phyloP scores from a whole-genome alignment of 2,113 vertebrate species.

The Azemiops feae region DNA sequence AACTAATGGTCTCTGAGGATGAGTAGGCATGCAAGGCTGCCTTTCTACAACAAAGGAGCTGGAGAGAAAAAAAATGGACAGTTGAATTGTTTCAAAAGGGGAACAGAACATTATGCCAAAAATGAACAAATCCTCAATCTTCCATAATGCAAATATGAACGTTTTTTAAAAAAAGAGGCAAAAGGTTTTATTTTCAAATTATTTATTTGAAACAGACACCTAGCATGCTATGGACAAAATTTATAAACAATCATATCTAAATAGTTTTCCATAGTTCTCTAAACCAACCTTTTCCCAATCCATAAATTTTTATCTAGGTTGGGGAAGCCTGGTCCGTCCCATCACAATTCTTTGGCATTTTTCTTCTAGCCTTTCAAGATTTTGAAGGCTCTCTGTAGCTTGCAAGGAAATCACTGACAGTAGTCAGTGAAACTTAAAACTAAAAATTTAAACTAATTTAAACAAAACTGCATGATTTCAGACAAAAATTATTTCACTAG shows the following conservation, averaged over 20 bases:
- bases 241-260: neutral
- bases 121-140: neutral
- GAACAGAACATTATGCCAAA: neutral
- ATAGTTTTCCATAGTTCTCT: neutral
- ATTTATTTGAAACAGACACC: neutral
- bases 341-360: neutral
- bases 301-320: neutral
- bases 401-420: neutral
- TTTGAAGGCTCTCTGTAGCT: neutral
- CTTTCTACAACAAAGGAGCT: conserved; percentile 96
- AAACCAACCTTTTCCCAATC: neutral
- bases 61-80: conserved; percentile 40
- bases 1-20: conserved; percentile 92
- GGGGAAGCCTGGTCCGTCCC: neutral
- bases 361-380: neutral
- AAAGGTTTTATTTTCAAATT: neutral
- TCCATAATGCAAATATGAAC: neutral
- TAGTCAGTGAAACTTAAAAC: neutral
- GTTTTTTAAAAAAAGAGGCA: neutral
- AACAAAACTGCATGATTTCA: neutral
- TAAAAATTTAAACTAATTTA: neutral
- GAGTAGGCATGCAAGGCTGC: conserved; percentile 97
- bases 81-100: conserved; percentile 17
- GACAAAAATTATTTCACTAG: neutral
- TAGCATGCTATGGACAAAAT: neutral